Conservation (phyloP, 1,140 invertebrate species). For the Bombus pyrosoma region DNA sequence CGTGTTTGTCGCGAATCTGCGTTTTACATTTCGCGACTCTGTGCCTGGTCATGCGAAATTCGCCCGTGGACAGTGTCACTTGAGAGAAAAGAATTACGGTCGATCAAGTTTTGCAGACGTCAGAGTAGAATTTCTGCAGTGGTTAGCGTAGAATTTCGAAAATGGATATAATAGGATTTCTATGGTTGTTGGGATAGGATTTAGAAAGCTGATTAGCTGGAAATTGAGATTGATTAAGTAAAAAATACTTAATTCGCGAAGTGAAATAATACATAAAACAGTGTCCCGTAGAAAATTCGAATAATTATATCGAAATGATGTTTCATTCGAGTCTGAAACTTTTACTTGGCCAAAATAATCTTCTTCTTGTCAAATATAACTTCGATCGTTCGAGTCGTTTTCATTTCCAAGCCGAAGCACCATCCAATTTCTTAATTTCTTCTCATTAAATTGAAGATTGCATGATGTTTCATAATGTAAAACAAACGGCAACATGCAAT, state of each 20-base stretch:
- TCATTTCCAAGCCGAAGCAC: too few species aligned
- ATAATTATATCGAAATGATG: background rate
- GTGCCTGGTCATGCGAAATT: background rate
- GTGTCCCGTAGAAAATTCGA: background rate
- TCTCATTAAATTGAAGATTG: too few species aligned
- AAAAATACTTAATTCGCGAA: background rate
- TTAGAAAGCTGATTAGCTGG: background rate
- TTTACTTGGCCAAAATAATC: too few species aligned
- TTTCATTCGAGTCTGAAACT: too few species aligned
- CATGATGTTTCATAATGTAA: too few species aligned
- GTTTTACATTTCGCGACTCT: background rate
- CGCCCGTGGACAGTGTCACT: too few species aligned
- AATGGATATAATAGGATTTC: background rate
- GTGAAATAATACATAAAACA: background rate
- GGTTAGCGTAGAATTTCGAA: background rate
- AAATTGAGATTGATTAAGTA: background rate
- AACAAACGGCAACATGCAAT: background rate
- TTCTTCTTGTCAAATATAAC: too few species aligned
- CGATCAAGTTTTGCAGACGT: background rate
- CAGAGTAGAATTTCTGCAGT: background rate
- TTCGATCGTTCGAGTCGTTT: too few species aligned
- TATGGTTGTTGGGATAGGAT: background rate
- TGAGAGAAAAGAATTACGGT: background rate
- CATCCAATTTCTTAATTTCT: too few species aligned
- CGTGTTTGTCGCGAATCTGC: background rate